phyloP scores from a whole-genome alignment of 2,113 vertebrate genomes.

The Lates calcarifer region DNA sequence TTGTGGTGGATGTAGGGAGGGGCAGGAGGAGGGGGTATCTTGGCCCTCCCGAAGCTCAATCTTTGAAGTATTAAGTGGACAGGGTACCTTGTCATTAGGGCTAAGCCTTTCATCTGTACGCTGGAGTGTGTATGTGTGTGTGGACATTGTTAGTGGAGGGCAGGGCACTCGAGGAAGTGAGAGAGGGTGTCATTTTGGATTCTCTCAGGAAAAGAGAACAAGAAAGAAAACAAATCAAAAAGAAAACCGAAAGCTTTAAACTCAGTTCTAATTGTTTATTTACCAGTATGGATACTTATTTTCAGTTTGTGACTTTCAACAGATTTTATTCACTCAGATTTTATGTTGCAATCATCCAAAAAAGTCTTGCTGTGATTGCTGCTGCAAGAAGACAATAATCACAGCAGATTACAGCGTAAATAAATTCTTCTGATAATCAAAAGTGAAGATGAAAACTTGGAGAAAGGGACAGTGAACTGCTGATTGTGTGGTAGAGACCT shows the following conservation, averaged over 20 bases:
- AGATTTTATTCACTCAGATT: not conserved
- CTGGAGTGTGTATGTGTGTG: constrained; percentile 43
- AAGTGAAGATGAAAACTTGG: no score
- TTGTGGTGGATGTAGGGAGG: constrained; percentile 59
- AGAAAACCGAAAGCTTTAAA: not conserved
- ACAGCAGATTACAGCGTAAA: no score
- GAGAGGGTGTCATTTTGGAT: constrained; percentile 44
- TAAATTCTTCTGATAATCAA: no score
- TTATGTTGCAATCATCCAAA: not conserved
- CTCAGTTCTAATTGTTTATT: not conserved
- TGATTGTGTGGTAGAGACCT: no score
- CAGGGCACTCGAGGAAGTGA: constrained; percentile 32
- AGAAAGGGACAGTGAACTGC: no score
- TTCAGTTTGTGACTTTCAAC: not conserved
- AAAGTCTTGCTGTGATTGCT: not conserved
- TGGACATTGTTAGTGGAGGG: constrained; percentile 50
- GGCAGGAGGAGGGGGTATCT: constrained; percentile 7
- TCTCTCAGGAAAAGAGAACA: constrained; percentile 14
- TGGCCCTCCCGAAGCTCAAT: constrained; percentile 35
- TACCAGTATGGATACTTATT: not conserved
- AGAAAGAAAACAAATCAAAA: constrained; percentile 17
- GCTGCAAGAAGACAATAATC: not conserved
- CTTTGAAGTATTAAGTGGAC: constrained; percentile 81
- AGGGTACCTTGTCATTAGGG: constrained; percentile 79
- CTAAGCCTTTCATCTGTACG: constrained; percentile 72